phyloP scores from a whole-genome alignment of 2,113 vertebrate genomes.

The Ranitomeya imitator region DNA sequence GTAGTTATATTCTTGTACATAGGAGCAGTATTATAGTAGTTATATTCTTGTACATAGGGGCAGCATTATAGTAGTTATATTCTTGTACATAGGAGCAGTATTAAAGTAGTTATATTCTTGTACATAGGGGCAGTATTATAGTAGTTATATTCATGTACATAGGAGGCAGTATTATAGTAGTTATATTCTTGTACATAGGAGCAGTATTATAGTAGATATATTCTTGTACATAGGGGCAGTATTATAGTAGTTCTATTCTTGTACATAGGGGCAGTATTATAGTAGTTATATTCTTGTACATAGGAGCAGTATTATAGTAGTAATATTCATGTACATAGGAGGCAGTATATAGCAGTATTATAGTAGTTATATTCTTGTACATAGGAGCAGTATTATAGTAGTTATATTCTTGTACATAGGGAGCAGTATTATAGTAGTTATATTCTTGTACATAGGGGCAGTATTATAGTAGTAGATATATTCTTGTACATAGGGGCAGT shows the following conservation, averaged over 20 bases:
- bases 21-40: conserved; percentile 13
- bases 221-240: neutral
- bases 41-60: neutral
- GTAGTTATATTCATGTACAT: conserved; percentile 4
- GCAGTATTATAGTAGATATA: conserved; percentile 22
- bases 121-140: neutral
- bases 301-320: neutral
- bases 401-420: conserved; percentile 9
- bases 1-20: conserved; percentile 14
- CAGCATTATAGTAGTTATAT: conserved; percentile 24
- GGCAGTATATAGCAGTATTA: conserved; percentile 16
- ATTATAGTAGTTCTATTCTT: neutral
- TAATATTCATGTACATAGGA: conserved; percentile 5
- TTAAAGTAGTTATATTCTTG: conserved; percentile 8
- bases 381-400: conserved; percentile 18
- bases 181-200: neutral
- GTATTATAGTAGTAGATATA: conserved; percentile 26
- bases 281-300: conserved; percentile 14
- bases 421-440: conserved; percentile 8
- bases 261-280: too few species aligned
- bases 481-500: neutral
- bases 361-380: conserved; percentile 9
- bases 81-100: neutral
- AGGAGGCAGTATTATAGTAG: conserved; percentile 16
- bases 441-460: neutral